Conservation (phyloP, 2,797 vertebrate species). For the Mormyrus hasselquistii region DNA sequence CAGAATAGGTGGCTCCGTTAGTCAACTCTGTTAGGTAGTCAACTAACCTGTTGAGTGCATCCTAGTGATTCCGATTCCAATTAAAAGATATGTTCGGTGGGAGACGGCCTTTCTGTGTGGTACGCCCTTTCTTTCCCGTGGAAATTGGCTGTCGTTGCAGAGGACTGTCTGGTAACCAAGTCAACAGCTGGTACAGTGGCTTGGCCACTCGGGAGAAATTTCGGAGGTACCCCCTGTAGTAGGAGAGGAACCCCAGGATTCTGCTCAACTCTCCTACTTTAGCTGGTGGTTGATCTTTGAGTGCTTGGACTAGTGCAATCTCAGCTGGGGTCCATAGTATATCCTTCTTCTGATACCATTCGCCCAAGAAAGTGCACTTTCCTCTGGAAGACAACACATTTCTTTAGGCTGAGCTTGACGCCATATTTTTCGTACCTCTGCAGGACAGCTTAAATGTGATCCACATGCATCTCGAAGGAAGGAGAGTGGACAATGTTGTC, state of each 20-base stretch:
- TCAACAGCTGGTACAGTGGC: neutral
- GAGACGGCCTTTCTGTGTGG: neutral
- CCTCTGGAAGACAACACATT: neutral
- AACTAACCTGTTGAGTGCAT: neutral
- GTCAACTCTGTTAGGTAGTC: neutral
- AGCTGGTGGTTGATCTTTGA: slow-evolving; percentile 2
- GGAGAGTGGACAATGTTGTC: slow-evolving; percentile 22
- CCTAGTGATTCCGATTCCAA: neutral
- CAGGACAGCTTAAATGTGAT: neutral
- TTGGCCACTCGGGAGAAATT: slow-evolving; percentile 20
- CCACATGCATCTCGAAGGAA: neutral
- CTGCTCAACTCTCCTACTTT: slow-evolving; percentile 20
- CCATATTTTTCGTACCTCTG: slow-evolving; percentile 7
- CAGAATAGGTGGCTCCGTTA: neutral
- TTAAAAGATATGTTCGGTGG: neutral
- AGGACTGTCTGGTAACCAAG: neutral
- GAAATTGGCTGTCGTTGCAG: neutral
- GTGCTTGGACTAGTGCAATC: neutral
- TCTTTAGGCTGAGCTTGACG: neutral
- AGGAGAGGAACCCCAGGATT: slow-evolving; percentile 21
- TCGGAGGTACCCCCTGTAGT: slow-evolving; percentile 17
- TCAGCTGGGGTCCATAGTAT: slow-evolving; percentile 3
- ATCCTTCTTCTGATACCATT: neutral
- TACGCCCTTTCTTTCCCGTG: neutral
- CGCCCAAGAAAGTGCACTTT: neutral